Percentiles rank a stretch among this genome's conserved stretches.
Conservation (phyloP, 2,113 vertebrate genomes). For the Crotalus viridis region DNA sequence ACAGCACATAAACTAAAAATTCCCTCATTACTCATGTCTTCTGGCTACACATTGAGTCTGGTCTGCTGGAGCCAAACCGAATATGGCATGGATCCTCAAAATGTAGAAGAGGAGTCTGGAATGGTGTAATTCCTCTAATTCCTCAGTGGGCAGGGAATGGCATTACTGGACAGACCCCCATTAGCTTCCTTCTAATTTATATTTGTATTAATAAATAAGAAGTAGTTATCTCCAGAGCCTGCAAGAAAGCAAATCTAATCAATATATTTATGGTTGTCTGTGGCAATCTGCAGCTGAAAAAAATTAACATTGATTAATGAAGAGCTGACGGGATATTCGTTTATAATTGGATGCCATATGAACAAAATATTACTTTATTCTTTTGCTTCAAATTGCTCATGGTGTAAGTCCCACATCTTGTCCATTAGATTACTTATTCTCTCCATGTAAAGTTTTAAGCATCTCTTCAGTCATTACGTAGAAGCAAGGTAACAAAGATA, state of each 20-base stretch:
- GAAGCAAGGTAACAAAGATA: background rate
- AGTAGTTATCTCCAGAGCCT: background rate
- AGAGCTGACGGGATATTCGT: background rate
- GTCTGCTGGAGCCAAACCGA: background rate
- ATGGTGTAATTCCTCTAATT: background rate
- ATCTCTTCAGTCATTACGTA: background rate
- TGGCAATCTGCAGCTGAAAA: background rate
- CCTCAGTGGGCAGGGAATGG: background rate
- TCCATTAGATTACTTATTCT: background rate
- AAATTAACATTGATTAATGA: background rate
- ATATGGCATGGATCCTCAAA: background rate
- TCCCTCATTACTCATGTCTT: background rate
- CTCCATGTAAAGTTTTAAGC: background rate
- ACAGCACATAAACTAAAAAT: background rate
- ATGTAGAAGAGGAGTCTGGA: background rate
- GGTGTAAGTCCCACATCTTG: background rate
- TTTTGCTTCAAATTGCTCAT: background rate
- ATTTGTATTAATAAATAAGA: background rate
- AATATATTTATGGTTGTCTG: background rate
- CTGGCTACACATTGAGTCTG: background rate
- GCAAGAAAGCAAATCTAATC: background rate
- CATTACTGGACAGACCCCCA: background rate
- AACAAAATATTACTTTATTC: background rate
- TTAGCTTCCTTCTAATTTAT: background rate
- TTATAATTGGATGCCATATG: background rate